A percentile compares a stretch with the other conserved stretches of the same genome.
phyloP scores from a whole-genome alignment of 2,113 vertebrate genomes.

The Mastomys coucha region DNA sequence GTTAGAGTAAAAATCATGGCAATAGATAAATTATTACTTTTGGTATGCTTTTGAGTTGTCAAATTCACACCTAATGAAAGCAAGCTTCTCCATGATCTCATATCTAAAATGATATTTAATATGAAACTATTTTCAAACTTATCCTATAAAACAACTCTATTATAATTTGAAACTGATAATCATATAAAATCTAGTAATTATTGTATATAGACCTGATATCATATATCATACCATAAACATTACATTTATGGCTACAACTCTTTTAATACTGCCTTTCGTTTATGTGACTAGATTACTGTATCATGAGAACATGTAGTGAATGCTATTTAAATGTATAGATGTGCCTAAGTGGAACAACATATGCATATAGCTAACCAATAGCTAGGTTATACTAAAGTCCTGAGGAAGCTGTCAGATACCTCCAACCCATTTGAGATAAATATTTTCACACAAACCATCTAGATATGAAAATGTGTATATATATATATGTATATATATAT shows the following conservation, averaged over 20 bases:
- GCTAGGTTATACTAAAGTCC: background rate
- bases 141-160: background rate
- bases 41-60: background rate
- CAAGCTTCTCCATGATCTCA: slow-evolving; percentile 43
- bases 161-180: slow-evolving; percentile 33
- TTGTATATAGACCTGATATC: background rate
- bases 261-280: background rate
- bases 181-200: background rate
- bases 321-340: background rate
- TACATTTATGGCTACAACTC: background rate
- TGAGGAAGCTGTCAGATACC: background rate
- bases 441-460: slow-evolving; percentile 2
- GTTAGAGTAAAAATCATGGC: slow-evolving; percentile 7
- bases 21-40: slow-evolving; percentile 23
- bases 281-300: background rate
- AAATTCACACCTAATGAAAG: slow-evolving; percentile 59
- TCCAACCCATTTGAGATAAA: background rate
- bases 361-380: background rate
- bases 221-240: background rate
- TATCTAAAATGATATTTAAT: slow-evolving; percentile 60
- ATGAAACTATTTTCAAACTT: slow-evolving; percentile 44
- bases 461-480: background rate
- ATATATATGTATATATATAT: slow-evolving; percentile 27
- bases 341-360: background rate
- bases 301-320: background rate